Base-by-base conservation (phyloP, 2,888 invertebrate genomes). In the Hemistola chrysoprasaria region DNA sequence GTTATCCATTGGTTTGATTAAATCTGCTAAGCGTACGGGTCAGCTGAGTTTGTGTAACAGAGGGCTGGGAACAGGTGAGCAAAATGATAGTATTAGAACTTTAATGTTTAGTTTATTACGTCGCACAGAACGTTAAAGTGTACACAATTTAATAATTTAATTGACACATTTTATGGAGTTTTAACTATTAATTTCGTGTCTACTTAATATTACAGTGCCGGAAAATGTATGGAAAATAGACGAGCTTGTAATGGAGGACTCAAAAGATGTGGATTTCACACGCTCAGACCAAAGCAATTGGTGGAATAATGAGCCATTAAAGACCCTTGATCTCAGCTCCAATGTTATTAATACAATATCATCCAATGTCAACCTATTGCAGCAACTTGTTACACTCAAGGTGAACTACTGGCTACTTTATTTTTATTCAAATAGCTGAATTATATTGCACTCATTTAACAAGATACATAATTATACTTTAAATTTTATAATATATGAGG, bases 291-390 rank as follows among this genome's bases (percentile, higher is more conserved):
- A 90, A 23, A 91, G 91, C 51, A 91, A 90, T 50, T 97, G 97
- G 97, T 96, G 96, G 96, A 95, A 94, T 71, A 92, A 93, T 62
- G 92, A 93, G 58, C 93, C 95, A 1, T 80, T 97, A 10, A 93
- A 92, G 46, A 92, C 92, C 60, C 89, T 97, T 51, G 95, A 97
- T 77, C 86, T 95, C 37, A 94, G 95, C 68, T 93, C 92, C 7
- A 95, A 96, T 78, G 90, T 90, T 44, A 82, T 95, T 47, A 90
- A 90, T 43, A 78, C 77, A 50, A 83, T 96, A 62, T 92, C 94
- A 38, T 78, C 90, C 22, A 90, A 92, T 67, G 90, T 95, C 55
- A 90, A 91, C 63, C 89, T 91, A 56, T 86, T 95, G 44, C 89
- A 91, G 53, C 92, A 93, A 61, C 89, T 95, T 30, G 90, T 91